Base-by-base conservation (phyloP, 2,113 vertebrate genomes). In the Puntigrus tetrazona region DNA sequence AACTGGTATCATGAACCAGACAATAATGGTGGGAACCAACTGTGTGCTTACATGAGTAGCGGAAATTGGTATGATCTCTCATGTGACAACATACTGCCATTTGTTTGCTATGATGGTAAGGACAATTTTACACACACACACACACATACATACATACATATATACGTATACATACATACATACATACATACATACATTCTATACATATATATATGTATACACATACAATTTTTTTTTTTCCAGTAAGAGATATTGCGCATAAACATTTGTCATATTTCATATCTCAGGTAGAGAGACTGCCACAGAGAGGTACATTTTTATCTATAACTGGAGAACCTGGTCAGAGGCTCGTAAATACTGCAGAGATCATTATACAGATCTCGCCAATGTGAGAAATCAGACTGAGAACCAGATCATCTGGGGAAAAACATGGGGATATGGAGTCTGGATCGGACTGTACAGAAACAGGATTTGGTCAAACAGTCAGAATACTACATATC, bases 381-480 rank as follows among this genome's bases (percentile, higher is more conserved):
- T 85, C 0, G 78, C n/a, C 14, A 85, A 63, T 76, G 72, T 86
- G 31, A 86, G 84, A 18, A 82, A 82, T 41, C 29, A 55, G 63
- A 61, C 22, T n/a, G 84, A 86, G n/a, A 75, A 86, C 31, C 57
- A 76, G 25, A 20, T 13, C 74, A 82, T 86, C 61, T 34, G 16
- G 29, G 43, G 77, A 20, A 57, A 2, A 1, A 7, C 61, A 59
- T 13, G 34, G 11, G n/a, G 45, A 14, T n/a, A n/a, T n/a, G 20
- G 3, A 43, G 47, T 6, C 43, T 86, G 85, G 85, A 86, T 83
- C 3, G 85, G 85, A 3, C 55, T 86, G 73, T 82, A 82, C 85
- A 82, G 73, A 73, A 82, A 75, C 80, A 82, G 79, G 13, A 16
- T 82, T 34, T 86, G 85, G 85, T 86, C 85, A 3, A 27, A 83